These are phyloP conservation scores for Lindbergichthys nudifrons DNA, from an alignment of 2,797 vertebrate genomes.

Conservation along the genomic window DNA sequence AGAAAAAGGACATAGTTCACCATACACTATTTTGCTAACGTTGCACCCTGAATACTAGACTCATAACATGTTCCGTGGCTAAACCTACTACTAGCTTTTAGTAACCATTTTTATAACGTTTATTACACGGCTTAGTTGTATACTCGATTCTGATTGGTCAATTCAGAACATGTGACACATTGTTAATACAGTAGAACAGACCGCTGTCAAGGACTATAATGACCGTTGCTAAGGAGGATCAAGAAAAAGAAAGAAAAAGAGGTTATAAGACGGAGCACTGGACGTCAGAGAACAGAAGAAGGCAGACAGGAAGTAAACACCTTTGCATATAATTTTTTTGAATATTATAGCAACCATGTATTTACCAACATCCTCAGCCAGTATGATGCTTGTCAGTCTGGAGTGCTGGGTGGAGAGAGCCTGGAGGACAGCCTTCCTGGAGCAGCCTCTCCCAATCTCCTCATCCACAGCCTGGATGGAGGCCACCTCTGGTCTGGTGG, in stretches of 20 bases:
- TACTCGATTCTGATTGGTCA: too few species aligned
- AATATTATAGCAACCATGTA: conserved; percentile 6
- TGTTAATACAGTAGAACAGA: too few species aligned
- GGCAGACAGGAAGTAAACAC: too few species aligned
- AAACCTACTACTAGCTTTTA: background rate
- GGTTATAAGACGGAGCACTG: too few species aligned
- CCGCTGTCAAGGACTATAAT: too few species aligned
- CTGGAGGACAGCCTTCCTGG: conserved; percentile 90
- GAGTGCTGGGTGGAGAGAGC: conserved; percentile 89
- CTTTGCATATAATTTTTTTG: too few species aligned
- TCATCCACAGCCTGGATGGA: conserved; percentile 87
- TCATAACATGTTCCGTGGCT: background rate
- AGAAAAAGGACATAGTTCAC: background rate
- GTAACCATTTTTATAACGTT: background rate
- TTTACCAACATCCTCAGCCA: conserved; percentile 94
- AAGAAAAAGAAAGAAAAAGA: too few species aligned
- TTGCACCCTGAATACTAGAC: background rate
- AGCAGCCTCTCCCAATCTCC: conserved; percentile 85
- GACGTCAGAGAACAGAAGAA: too few species aligned
- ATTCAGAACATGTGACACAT: too few species aligned
- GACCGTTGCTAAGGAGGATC: too few species aligned
- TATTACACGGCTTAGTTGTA: background rate
- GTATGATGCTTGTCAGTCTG: conserved; percentile 93
- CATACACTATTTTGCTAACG: background rate
- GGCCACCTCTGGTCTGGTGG: conserved; percentile 94